Base-by-base conservation (phyloP, 2,888 invertebrate species). In the Drosophila meridionalis region DNA sequence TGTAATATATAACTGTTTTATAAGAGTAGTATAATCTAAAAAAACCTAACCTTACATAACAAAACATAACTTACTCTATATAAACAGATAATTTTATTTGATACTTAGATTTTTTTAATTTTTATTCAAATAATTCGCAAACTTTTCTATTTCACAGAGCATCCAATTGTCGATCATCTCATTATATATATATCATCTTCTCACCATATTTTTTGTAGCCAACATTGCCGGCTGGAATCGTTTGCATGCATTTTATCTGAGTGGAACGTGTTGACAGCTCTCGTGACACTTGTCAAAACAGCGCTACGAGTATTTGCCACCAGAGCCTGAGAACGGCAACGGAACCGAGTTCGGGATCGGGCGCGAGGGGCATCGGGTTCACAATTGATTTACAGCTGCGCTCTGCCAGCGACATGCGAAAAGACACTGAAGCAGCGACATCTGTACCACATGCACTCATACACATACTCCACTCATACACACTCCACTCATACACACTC, bases 271-370 rank as follows among this genome's bases (percentile, higher is more conserved):
- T 81, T 89, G 86, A 87, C 88, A 86, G 90, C 69, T 83, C 82
- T 62, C 64, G 78, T 73, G 86, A 76, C 90, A 89, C 90, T 88
- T 90, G 86, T 90, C 86, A 90, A 73, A 87, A 83, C 77, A 82
- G 68, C 69, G 53, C 67, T 42, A 59, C 69, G 78, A 66, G 30
- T 79, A 73, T 84, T 72, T 84, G 76, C 70, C 71, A 70, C 71
- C 81, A 55, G 65, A 56, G 68, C 67, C 60, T 55, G 65, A 36
- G 45, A 50, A 36, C 47, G 48, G 32, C 42, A 38, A 28, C 47
- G 58, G 14, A 34, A 20, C 47, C n/a, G n/a, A 36, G 32, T 14
- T 14, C 36, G 45, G 45, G 36, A 45, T 20, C 32, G 58, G 34
- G 11, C 14, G 58, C 30, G 34, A 34, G 58, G 26, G 26, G 3